Conservation (phyloP, 2,888 invertebrate genomes). For the Cheilosia grossa region DNA sequence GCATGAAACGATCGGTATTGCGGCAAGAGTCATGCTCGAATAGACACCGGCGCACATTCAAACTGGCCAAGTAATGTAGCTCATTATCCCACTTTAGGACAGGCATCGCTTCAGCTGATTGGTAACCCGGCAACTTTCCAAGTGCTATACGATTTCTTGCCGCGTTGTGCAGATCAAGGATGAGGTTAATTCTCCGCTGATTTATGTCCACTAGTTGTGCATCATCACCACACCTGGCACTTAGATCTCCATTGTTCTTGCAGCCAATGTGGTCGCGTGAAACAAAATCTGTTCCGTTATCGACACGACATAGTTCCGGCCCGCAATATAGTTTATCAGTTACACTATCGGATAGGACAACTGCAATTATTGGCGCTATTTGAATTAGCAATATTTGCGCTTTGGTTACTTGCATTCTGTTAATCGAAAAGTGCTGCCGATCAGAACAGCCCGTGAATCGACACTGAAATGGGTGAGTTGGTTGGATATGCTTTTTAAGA, state of each 20-base stretch:
- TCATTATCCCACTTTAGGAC: conserved; percentile 80
- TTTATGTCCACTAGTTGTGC: conserved; percentile 79
- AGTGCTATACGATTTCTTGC: conserved; percentile 80
- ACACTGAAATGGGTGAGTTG: conserved; percentile 52
- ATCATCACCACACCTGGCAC: conserved; percentile 76
- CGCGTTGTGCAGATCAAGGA: conserved; percentile 81
- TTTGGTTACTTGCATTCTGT: conserved; percentile 39
- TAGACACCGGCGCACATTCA: conserved; percentile 80
- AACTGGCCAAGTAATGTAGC: conserved; percentile 79
- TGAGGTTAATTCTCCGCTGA: conserved; percentile 79
- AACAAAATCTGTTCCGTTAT: neutral
- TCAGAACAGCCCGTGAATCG: conserved; percentile 50
- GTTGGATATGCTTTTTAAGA: conserved; percentile 56
- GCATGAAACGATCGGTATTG: conserved; percentile 79
- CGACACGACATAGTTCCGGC: conserved; percentile 79
- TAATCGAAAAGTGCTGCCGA: conserved; percentile 45
- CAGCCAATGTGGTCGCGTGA: conserved; percentile 79
- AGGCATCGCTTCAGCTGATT: conserved; percentile 80
- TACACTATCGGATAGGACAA: conserved; percentile 9
- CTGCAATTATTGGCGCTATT: conserved; percentile 15
- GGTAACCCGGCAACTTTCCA: conserved; percentile 79
- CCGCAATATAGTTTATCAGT: conserved; percentile 76
- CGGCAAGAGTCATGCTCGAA: conserved; percentile 81
- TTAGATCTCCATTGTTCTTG: conserved; percentile 78
- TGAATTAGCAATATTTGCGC: conserved; percentile 8